Evolutionary conservation across 1,140 invertebrate genomes (phyloP).

Genomic region (Apocrypta bakeri): DNA sequence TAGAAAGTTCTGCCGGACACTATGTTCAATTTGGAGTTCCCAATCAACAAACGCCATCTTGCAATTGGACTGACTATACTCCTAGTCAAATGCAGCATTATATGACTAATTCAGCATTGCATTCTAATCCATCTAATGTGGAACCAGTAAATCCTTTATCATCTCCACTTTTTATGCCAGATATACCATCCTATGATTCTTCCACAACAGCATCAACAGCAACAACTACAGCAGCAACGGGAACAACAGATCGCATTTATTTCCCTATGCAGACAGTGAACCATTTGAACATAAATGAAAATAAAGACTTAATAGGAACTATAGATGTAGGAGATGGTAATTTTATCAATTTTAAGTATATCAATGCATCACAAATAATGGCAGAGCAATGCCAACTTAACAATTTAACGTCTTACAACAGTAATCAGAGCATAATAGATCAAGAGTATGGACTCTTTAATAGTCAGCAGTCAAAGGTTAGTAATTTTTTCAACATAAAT

Average conservation of each 20-base stretch:
- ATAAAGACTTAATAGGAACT: constrained; percentile 70
- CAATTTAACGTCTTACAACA: constrained; percentile 61
- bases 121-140: constrained; percentile 60
- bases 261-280: constrained; percentile 67
- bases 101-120: constrained; percentile 55
- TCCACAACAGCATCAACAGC: constrained; percentile 47
- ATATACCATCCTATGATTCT: constrained; percentile 62
- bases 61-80: constrained; percentile 68
- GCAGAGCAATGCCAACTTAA: constrained; percentile 67
- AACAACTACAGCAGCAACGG: background rate
- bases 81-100: constrained; percentile 62
- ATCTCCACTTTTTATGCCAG: constrained; percentile 65
- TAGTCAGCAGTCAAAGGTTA: constrained; percentile 56
- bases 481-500: background rate
- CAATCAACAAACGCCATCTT: constrained; percentile 65
- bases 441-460: constrained; percentile 70
- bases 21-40: constrained; percentile 76
- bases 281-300: constrained; percentile 70
- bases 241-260: constrained; percentile 62
- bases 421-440: constrained; percentile 64
- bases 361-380: constrained; percentile 69
- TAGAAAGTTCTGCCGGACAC: constrained; percentile 76
- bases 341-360: constrained; percentile 73
- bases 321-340: constrained; percentile 74
- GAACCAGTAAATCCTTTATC: constrained; percentile 63